Percentiles rank a stretch among this genome's conserved stretches.
Conservation (phyloP, 2,113 vertebrate genomes). For the Corythoichthys haematopterus region DNA sequence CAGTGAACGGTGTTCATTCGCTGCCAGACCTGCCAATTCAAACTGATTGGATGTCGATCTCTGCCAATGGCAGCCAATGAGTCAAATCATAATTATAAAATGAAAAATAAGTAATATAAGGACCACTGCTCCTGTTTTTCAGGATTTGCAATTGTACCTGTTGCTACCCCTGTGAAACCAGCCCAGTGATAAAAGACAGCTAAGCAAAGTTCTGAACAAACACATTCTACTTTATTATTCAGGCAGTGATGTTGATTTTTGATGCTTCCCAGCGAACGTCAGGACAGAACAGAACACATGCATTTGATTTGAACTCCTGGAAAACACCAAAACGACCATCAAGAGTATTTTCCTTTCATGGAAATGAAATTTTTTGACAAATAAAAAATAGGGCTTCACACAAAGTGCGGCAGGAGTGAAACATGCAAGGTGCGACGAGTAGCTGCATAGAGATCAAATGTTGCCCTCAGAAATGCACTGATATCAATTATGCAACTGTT, state of each 20-base stretch:
- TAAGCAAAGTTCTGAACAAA: not conserved
- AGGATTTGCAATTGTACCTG: no score
- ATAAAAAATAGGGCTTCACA: not conserved
- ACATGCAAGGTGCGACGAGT: constrained; percentile 1
- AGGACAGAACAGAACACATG: not conserved
- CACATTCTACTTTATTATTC: constrained; percentile 5
- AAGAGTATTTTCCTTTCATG: not conserved
- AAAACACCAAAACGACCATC: not conserved
- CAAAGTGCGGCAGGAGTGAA: constrained; percentile 1
- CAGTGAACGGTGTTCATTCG: no score
- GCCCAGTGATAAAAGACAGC: not conserved
- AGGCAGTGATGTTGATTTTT: not conserved
- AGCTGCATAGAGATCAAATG: constrained; percentile 1
- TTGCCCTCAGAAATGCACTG: constrained; percentile 2
- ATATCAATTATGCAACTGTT: not conserved
- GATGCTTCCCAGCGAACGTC: not conserved
- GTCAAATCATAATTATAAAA: no score
- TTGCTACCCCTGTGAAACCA: no score
- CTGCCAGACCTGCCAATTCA: no score
- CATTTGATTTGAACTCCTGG: not conserved
- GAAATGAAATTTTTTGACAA: not conserved
- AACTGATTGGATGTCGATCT: no score
- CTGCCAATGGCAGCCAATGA: no score
- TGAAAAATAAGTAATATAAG: no score
- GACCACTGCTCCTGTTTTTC: no score